Evolutionary conservation across 2,888 invertebrate genomes (phyloP).

Genomic region (Drosophila mimica): DNA sequence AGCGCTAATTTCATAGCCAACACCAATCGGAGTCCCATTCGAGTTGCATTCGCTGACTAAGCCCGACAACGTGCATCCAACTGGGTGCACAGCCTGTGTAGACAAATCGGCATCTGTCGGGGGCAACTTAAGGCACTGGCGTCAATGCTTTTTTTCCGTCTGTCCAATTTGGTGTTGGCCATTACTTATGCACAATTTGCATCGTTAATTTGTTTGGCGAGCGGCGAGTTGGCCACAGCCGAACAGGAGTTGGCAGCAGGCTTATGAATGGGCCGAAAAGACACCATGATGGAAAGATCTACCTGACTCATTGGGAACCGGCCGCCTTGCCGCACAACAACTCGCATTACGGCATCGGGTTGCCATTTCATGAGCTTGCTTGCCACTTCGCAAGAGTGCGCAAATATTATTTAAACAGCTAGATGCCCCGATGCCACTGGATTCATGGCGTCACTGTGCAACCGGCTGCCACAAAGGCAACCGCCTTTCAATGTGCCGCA

Average conservation of each 20-base stretch:
- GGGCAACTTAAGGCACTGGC: constrained; percentile 11
- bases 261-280: constrained; percentile 1
- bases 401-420: constrained; percentile 34
- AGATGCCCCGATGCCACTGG: constrained; percentile 12
- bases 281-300: constrained; percentile 14
- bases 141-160: constrained; percentile 11
- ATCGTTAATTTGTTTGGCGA: constrained; percentile 56
- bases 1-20: neutral
- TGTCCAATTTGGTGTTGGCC: constrained; percentile 21
- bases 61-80: constrained; percentile 22
- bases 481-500: constrained; percentile 18
- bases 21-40: constrained; percentile 8
- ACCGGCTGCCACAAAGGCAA: constrained; percentile 5
- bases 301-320: constrained; percentile 32
- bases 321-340: constrained; percentile 29
- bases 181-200: constrained; percentile 58
- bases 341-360: constrained; percentile 43
- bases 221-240: constrained; percentile 19
- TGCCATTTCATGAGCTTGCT: constrained; percentile 30
- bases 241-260: constrained; percentile 2
- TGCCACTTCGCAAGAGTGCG: constrained; percentile 33
- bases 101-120: constrained; percentile 34
- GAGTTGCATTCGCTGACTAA: constrained; percentile 36
- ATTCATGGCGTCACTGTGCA: constrained; percentile 8
- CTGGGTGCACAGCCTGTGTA: constrained; percentile 38